Evolutionary conservation across 2,113 vertebrate genomes (phyloP), one percentile per base, ranked within the genome.

Genomic region (Chlorodrepanis virens): DNA sequence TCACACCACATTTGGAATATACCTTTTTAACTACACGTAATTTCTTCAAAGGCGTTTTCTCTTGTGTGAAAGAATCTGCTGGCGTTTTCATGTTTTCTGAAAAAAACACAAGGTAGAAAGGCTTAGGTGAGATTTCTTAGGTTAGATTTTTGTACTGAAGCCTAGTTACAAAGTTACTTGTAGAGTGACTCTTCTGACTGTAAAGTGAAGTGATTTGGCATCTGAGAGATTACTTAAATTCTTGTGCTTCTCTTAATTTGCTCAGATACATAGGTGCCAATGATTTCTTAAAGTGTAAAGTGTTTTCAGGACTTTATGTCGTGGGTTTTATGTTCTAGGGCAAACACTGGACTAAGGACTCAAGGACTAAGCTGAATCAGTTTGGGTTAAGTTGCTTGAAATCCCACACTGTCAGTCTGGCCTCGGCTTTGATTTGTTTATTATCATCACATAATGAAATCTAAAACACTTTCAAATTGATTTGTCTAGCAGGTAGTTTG

Each of bases 381-480:
- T 95, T 83, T 63, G n/a, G 82, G 35, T 95, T 93, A 95, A 69
- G 84, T 83, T 88, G n/a, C 92, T 97, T 90, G 54, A 83, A 69
- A 89, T 91, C 11, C 35, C 12, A n/a, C 4, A 5, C n/a, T 67
- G n/a, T 71, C 42, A 65, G 8, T 59, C 61, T 92, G 84, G 68
- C 89, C 70, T 96, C 0, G 1, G 17, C 90, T 96, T 96, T 87
- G 64, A 78, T 79, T 77, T 81, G 91, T 79, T 89, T 61, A 39
- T 78, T 83, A 33, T 93, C 65, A 71, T 79, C 29, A 33, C 0
- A 0, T 81, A 88, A 81, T 61, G 37, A 93, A 88, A 63, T 80
- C 52, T 22, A 72, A 67, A 83, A 12, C 28, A 23, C 35, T 82
- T 90, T 65, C n/a, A 89, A 47, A 76, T 52, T 96, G 57, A 23